Percentiles rank a stretch among this genome's conserved stretches.
phyloP scores from a whole-genome alignment of 2,797 vertebrate species.

The Sebastolobus altivelis region DNA sequence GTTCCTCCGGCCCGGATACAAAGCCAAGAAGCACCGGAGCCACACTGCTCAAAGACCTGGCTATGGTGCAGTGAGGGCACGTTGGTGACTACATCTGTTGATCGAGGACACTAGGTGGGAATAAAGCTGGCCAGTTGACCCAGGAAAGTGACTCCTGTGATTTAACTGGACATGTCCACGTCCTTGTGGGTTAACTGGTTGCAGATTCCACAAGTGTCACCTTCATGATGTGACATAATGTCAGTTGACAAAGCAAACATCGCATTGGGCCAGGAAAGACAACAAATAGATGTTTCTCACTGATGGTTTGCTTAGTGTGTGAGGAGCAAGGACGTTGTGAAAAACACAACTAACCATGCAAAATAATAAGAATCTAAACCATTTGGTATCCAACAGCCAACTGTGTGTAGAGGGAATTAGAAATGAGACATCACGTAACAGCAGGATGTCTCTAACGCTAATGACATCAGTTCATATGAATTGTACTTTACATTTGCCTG shows the following conservation, averaged over 20 bases:
- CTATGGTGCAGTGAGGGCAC: slow-evolving; percentile 89
- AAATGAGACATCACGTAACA: background rate
- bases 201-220: background rate
- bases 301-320: background rate
- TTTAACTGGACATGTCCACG: background rate
- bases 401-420: too few relatives aligned
- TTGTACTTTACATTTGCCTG: slow-evolving; percentile 20
- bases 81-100: background rate
- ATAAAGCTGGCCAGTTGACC: background rate
- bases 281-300: background rate
- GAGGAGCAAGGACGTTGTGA: background rate
- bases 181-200: background rate
- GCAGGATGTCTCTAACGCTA: background rate
- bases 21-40: slow-evolving; percentile 90
- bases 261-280: background rate
- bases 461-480: slow-evolving; percentile 1
- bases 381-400: background rate
- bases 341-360: background rate
- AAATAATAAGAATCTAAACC: background rate
- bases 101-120: background rate
- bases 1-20: slow-evolving; percentile 89
- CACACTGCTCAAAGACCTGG: slow-evolving; percentile 89
- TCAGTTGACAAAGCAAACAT: background rate
- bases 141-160: slow-evolving; percentile 1
- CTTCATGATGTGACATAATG: background rate